A percentile compares a stretch with the other conserved stretches of the same genome.
Conservation (phyloP, 2,113 vertebrate genomes). For the Chaetura pelagica region DNA sequence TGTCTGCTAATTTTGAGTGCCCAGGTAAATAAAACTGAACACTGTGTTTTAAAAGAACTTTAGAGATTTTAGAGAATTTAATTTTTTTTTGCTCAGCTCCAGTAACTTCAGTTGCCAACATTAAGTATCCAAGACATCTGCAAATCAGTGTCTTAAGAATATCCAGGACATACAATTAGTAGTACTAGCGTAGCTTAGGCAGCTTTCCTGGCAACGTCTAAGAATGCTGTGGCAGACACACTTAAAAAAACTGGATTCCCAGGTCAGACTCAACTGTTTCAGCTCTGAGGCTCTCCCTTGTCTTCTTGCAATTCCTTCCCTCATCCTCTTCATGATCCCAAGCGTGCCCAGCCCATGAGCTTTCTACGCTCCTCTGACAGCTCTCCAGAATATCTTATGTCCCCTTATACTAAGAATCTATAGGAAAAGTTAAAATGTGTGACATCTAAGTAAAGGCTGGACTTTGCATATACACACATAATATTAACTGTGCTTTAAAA, state of each 20-base stretch:
- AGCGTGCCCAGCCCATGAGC: background rate
- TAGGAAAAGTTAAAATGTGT: background rate
- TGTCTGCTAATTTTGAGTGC: background rate
- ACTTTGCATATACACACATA: background rate
- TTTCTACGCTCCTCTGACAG: background rate
- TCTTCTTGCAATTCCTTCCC: background rate
- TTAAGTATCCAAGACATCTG: background rate
- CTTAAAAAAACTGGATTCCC: background rate
- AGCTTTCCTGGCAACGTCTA: background rate
- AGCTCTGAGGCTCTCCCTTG: background rate
- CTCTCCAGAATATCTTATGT: background rate
- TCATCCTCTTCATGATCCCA: background rate
- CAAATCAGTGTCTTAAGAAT: background rate
- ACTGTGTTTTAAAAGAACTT: background rate
- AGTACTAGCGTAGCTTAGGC: background rate
- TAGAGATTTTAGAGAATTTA: background rate
- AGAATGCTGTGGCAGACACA: background rate
- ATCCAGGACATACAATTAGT: background rate
- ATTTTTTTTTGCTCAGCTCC: background rate
- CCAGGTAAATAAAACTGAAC: background rate
- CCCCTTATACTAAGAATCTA: background rate
- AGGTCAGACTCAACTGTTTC: background rate
- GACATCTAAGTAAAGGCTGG: background rate
- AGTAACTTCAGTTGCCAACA: background rate
- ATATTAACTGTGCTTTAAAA: background rate